phyloP scores from a whole-genome alignment of 2,113 vertebrate genomes.

The Hippocampus abdominalis region DNA sequence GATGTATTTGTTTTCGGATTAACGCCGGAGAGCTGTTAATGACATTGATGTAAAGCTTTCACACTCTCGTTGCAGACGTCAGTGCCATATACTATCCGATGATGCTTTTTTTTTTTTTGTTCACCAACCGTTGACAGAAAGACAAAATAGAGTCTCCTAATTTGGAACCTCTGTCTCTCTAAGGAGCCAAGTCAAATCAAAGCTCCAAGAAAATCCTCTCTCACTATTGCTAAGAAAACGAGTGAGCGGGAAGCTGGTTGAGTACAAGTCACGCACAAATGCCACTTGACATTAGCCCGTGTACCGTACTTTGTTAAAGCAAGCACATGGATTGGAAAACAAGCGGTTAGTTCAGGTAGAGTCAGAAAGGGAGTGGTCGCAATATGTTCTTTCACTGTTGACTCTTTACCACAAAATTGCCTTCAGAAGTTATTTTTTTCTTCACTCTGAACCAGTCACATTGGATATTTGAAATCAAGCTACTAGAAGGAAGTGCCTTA shows the following conservation, averaged over 20 bases:
- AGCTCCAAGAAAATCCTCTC: conserved; percentile 19
- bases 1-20: conserved; percentile 18
- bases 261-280: conserved; percentile 2
- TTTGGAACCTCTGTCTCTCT: conserved; percentile 1
- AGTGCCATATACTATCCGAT: not conserved
- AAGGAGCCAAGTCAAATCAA: not conserved
- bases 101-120: not conserved
- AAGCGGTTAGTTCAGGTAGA: not conserved
- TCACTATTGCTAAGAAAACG: conserved; percentile 18
- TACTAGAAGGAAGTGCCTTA: too few relatives aligned
- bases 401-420: too few relatives aligned
- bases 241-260: conserved; percentile 9
- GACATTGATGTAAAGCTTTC: conserved; percentile 1
- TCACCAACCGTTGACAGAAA: not conserved
- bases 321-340: too few relatives aligned
- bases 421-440: too few relatives aligned
- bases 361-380: too few relatives aligned
- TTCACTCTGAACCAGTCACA: too few relatives aligned
- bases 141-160: not conserved
- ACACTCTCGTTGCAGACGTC: not conserved
- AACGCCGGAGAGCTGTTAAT: not conserved
- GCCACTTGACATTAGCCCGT: conserved; percentile 3
- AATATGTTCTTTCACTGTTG: too few relatives aligned
- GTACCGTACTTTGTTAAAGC: too few relatives aligned
- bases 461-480: too few relatives aligned